Conservation (phyloP, 2,797 vertebrate species). For the Chromobotia macracanthus region DNA sequence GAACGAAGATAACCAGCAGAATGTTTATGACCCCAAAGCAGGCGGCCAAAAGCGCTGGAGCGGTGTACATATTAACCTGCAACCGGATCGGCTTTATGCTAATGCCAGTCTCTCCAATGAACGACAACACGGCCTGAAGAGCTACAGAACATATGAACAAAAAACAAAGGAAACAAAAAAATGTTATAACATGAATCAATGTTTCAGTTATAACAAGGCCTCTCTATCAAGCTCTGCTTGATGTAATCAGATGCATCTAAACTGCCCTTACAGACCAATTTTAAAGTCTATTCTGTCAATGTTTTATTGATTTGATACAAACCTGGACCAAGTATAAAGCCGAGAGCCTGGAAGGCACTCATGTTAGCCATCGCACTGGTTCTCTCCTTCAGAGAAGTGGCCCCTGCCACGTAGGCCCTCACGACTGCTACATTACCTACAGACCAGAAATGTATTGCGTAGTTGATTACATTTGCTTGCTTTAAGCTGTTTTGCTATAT, state of each 20-base stretch:
- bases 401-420: slow-evolving; percentile 91
- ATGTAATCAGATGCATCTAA: background rate
- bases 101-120: slow-evolving; percentile 89
- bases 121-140: slow-evolving; percentile 89
- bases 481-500: background rate
- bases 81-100: slow-evolving; percentile 77
- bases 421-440: slow-evolving; percentile 93
- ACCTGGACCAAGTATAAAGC: slow-evolving; percentile 98
- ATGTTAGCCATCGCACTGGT: slow-evolving; percentile 94
- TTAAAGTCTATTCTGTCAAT: background rate
- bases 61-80: slow-evolving; percentile 94
- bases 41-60: slow-evolving; percentile 89
- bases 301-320: slow-evolving; percentile 33
- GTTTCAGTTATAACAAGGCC: background rate
- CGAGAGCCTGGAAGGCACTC: slow-evolving; percentile 93
- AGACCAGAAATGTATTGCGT: background rate
- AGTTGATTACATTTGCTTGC: background rate
- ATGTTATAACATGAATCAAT: background rate
- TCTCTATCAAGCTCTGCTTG: background rate
- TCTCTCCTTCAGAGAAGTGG: slow-evolving; percentile 91
- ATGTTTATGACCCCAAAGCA: slow-evolving; percentile 88
- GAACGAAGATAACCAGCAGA: slow-evolving; percentile 83
- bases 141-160: slow-evolving; percentile 63
- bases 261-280: background rate
- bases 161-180: background rate